Percentiles rank a stretch among this genome's conserved stretches.
Evolutionary conservation across 1,140 invertebrate species (phyloP).

Genomic region (Bursaphelenchus mucronatus): DNA sequence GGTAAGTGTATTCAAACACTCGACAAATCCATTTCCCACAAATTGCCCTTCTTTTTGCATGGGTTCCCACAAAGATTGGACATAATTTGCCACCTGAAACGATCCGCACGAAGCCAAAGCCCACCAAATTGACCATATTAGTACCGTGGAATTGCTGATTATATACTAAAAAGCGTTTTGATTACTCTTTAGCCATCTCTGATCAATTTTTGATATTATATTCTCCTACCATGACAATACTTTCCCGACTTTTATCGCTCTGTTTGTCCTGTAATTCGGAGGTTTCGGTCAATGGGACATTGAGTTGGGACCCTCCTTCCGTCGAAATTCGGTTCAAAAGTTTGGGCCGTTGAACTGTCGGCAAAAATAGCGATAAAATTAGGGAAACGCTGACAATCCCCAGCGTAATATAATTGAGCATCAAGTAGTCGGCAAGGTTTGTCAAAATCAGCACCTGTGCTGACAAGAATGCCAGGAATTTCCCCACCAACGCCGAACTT

Average conservation of each 20-base stretch:
- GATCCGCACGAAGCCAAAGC: conserved; percentile 71
- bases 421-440: conserved; percentile 67
- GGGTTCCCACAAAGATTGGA: conserved; percentile 75
- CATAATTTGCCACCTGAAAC: conserved; percentile 65
- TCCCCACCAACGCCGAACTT: conserved; percentile 70
- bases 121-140: conserved; percentile 84
- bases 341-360: not conserved
- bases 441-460: conserved; percentile 70
- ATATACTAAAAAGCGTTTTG: not conserved
- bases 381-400: conserved; percentile 66
- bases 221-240: too few species aligned
- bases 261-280: too few species aligned
- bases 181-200: too few species aligned
- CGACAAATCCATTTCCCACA: conserved; percentile 44
- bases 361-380: conserved; percentile 26
- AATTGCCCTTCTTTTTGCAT: conserved; percentile 34
- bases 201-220: too few species aligned
- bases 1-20: conserved; percentile 44
- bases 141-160: conserved; percentile 68
- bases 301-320: too few species aligned
- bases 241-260: too few species aligned
- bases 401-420: conserved; percentile 69
- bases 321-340: too few species aligned
- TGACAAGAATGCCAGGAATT: conserved; percentile 70
- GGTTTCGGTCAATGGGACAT: too few species aligned